A percentile compares a stretch with the other conserved stretches of the same genome.
phyloP scores from a whole-genome alignment of 1,140 invertebrate genomes.

The Lepidotrigona ventralis region DNA sequence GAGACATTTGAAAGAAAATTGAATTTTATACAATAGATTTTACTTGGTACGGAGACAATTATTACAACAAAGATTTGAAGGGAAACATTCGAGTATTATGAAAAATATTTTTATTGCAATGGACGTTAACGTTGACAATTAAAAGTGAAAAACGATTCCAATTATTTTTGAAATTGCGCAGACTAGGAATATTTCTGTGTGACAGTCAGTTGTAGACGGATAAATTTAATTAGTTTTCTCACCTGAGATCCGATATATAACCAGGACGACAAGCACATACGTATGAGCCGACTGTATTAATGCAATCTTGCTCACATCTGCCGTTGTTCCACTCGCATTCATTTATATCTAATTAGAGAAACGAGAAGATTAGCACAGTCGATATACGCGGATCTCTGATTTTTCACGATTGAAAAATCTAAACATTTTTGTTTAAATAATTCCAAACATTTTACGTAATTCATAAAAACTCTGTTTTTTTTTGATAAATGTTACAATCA shows the following conservation, averaged over 20 bases:
- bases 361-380: background rate
- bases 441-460: background rate
- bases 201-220: background rate
- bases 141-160: background rate
- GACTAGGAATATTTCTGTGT: background rate
- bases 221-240: slow-evolving; percentile 31
- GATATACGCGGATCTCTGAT: background rate
- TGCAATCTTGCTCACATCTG: slow-evolving; percentile 77
- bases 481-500: too few relatives aligned
- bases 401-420: background rate
- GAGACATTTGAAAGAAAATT: too few relatives aligned
- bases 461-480: too few relatives aligned
- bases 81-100: background rate
- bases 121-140: background rate
- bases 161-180: background rate
- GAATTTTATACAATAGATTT: too few relatives aligned
- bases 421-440: background rate
- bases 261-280: slow-evolving; percentile 74
- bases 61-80: too few relatives aligned
- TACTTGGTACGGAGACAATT: too few relatives aligned
- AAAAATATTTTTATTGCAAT: background rate
- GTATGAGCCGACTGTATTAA: slow-evolving; percentile 77
- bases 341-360: slow-evolving; percentile 81
- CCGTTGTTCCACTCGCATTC: slow-evolving; percentile 82
- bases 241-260: slow-evolving; percentile 68